phyloP scores from a whole-genome alignment of 2,888 invertebrate genomes.

The Cancer borealis region DNA sequence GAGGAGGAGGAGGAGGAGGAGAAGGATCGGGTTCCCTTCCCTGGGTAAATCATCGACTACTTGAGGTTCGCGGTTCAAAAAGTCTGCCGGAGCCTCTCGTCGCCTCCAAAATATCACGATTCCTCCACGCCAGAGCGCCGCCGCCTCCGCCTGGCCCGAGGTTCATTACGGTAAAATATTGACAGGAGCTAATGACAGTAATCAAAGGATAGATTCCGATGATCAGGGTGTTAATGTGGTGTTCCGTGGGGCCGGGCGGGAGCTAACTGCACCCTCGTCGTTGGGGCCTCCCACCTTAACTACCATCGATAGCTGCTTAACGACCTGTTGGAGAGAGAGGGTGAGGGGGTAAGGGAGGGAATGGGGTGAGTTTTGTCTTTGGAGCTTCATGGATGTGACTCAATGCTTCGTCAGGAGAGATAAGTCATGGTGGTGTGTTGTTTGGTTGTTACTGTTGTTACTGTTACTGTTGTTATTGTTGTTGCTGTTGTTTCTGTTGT shows the following conservation, averaged over 20 bases:
- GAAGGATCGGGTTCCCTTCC: not conserved
- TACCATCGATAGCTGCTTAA: conserved; percentile 30
- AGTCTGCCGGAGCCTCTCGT: not conserved
- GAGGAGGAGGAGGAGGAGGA: not conserved
- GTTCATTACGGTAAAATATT: conserved; percentile 63
- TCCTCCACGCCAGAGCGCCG: not conserved
- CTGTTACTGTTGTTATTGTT: not conserved
- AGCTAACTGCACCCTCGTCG: conserved; percentile 2
- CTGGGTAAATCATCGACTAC: conserved; percentile 8
- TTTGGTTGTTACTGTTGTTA: not conserved
- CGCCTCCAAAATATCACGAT: conserved; percentile 11
- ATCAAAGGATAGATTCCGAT: conserved; percentile 59
- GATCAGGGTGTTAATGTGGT: conserved; percentile 49
- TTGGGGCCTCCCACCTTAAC: conserved; percentile 17
- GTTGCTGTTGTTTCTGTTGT: not conserved
- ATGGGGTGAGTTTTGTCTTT: not conserved
- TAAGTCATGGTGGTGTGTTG: not conserved
- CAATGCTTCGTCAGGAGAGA: not conserved
- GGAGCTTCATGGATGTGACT: not conserved
- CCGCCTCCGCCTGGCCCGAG: conserved; percentile 26
- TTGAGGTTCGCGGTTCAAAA: not conserved
- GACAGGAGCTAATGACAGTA: conserved; percentile 52
- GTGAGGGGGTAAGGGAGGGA: not conserved
- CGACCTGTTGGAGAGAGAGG: conserved; percentile 30
- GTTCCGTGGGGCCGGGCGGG: not conserved